Base-by-base conservation (phyloP, 2,797 vertebrate genomes). In the Chelon labrosus region DNA sequence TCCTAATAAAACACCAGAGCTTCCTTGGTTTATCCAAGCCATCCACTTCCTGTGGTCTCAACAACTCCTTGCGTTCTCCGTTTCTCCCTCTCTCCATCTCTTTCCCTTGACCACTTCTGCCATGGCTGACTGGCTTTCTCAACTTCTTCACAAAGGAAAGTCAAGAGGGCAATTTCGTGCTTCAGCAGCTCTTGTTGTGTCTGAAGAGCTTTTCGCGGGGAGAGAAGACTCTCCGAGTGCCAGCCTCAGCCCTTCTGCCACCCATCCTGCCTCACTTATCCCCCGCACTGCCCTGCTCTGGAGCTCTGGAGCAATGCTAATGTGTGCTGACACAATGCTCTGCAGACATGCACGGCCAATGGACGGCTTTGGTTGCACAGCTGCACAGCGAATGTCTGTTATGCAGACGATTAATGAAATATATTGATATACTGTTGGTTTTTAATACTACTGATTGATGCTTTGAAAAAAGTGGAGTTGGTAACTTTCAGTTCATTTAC, bases 151-250 rank as follows among this genome's bases (percentile, higher is more conserved):
- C 71, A 74, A 79, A 89, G 85, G 65, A 90, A 92, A 90, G 89
- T 94, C 92, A 93, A 86, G 84, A 83, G 88, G 59, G 85, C 90
- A 94, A 89, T 92, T 89, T 93, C 73, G 85, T 90, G 90, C 90
- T 90, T 89, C 82, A 86, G 58, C 86, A 71, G 88, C 87, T 93
- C 69, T 53, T 14, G 12, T 87, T 77, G 65, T 76, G 83, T 46
- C 63, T 92, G 81, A 89, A 88, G 85, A 85, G 93, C 89, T 88
- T 89, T 89, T 84, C 63, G 79, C 35, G 17, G 71, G 55, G 58
- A 80, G 70, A 77, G 78, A 41, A 51, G 63, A 70, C 59, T 70
- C 53, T 64, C 38, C 5, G 73, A 87, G 75, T 74, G 71, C 70
- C 79, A 75, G 60, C 74, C 77, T 81, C 86, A 85, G 79, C 72